Evolutionary conservation across 2,797 vertebrate species (phyloP).

Genomic region (Gymnocypris eckloni): DNA sequence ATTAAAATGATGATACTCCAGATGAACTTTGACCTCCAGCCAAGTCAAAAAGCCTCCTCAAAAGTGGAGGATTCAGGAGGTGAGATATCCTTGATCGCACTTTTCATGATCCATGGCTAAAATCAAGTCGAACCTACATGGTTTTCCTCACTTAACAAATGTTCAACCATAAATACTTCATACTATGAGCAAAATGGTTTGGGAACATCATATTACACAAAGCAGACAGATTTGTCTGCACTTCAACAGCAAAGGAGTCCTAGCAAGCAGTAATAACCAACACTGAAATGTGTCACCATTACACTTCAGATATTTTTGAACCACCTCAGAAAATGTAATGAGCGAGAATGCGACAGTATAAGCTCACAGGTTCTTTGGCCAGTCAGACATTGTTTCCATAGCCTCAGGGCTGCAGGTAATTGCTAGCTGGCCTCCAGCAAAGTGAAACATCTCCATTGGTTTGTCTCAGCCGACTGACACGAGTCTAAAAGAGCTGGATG

Average conservation of each 20-base stretch:
- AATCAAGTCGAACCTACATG: background rate
- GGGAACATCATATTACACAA: background rate
- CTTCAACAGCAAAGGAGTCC: background rate
- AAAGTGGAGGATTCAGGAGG: background rate
- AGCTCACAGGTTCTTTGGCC: background rate
- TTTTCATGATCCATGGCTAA: background rate
- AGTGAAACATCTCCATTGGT: conserved; percentile 15
- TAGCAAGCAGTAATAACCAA: background rate
- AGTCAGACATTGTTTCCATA: background rate
- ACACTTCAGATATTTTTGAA: background rate
- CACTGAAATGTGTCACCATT: background rate
- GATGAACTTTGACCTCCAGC: background rate
- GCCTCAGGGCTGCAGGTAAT: conserved; percentile 28
- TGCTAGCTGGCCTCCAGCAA: conserved; percentile 33
- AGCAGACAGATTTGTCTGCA: background rate
- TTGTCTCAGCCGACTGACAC: background rate
- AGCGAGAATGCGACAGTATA: background rate
- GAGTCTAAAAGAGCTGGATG: background rate
- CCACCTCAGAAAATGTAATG: background rate
- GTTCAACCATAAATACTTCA: background rate
- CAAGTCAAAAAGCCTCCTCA: background rate
- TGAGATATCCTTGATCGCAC: background rate
- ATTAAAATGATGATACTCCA: background rate
- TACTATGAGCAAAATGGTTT: background rate
- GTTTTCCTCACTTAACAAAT: background rate